Percentiles rank a stretch among this genome's conserved stretches.
Evolutionary conservation across 2,797 vertebrate species (phyloP).

Genomic region (Hipposideros larvatus): DNA sequence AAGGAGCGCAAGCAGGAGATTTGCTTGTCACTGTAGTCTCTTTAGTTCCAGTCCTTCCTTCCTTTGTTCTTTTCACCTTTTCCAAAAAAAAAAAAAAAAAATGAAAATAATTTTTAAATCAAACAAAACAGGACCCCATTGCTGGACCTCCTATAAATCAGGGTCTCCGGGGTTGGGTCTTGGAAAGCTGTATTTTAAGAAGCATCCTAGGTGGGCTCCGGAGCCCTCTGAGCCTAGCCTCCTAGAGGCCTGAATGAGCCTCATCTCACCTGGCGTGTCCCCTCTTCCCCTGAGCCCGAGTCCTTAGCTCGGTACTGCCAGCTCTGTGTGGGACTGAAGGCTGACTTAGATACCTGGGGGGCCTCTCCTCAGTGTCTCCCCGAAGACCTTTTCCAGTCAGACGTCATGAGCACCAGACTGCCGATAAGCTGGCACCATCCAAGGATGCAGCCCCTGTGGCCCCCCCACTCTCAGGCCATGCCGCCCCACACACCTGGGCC

Average conservation of each 20-base stretch:
- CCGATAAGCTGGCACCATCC: not conserved
- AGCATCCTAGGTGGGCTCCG: rapidly evolving
- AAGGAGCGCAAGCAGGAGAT: not conserved
- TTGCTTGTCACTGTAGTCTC: not conserved
- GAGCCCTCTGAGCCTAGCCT: not conserved
- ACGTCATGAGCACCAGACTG: not conserved
- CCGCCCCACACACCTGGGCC: not conserved
- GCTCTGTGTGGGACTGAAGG: not conserved
- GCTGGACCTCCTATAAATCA: not conserved
- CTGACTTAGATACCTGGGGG: too few species aligned
- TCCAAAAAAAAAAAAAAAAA: not conserved
- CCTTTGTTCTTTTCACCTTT: slow-evolving; percentile 10
- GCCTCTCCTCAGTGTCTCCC: not conserved
- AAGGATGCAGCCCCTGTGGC: not conserved
- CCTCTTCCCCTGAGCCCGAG: not conserved
- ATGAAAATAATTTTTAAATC: slow-evolving; percentile 44
- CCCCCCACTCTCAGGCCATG: not conserved
- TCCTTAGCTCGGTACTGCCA: not conserved
- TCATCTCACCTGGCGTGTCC: not conserved
- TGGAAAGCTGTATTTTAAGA: not conserved
- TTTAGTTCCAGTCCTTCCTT: not conserved
- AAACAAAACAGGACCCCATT: not conserved
- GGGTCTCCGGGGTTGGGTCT: not conserved
- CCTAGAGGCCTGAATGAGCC: not conserved
- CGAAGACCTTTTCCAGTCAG: not conserved